Percentiles rank a stretch among this genome's conserved stretches.
Conservation (phyloP, 2,797 vertebrate species). For the Gorsachius magnificus region DNA sequence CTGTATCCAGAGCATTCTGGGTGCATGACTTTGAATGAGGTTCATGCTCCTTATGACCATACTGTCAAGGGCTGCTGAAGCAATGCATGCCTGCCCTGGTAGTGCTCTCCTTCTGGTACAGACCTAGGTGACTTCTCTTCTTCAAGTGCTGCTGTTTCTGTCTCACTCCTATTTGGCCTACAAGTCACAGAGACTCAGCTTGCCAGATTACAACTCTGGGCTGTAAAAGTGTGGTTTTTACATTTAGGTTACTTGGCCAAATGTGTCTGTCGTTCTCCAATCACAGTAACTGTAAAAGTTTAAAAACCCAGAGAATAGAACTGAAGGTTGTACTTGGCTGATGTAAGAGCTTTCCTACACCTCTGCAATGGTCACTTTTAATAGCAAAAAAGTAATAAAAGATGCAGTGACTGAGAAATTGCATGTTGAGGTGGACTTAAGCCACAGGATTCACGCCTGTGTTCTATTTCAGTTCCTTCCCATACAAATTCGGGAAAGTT, state of each 20-base stretch:
- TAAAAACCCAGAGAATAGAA: background rate
- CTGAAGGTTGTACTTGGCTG: background rate
- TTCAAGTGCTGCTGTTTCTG: background rate
- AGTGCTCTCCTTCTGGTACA: background rate
- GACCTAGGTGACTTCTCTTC: background rate
- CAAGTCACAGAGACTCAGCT: background rate
- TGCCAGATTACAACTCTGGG: constrained; percentile 1
- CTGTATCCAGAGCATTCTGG: background rate
- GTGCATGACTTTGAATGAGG: background rate
- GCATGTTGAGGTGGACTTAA: background rate
- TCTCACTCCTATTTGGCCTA: background rate
- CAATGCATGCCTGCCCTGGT: background rate
- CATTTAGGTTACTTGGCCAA: constrained; percentile 3
- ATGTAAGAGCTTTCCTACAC: background rate
- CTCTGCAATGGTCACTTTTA: background rate
- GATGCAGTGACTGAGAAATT: background rate
- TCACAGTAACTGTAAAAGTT: background rate
- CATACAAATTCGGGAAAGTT: background rate
- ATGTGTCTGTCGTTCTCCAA: background rate
- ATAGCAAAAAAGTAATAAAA: background rate
- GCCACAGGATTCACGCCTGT: background rate
- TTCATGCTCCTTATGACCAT: background rate
- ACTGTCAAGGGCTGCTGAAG: background rate
- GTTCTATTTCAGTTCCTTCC: background rate
- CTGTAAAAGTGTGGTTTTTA: constrained; percentile 27